These are phyloP conservation scores for Podarcis muralis DNA, from an alignment of 2,113 vertebrate species.

Conservation along the genomic window DNA sequence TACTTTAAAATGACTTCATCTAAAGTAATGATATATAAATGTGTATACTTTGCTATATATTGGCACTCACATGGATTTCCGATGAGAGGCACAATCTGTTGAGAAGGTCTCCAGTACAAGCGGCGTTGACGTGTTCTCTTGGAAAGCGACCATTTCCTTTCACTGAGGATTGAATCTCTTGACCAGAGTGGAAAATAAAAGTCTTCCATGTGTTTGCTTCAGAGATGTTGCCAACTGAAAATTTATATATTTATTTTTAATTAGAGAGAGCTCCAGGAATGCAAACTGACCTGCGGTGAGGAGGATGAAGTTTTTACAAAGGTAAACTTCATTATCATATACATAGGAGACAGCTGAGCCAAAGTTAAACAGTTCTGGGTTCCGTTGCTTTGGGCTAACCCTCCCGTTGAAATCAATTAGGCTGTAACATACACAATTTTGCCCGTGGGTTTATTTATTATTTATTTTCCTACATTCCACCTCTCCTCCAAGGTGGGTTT, in stretches of 20 bases:
- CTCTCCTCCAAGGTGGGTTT: too few relatives aligned
- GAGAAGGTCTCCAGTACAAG: neutral
- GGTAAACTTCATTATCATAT: neutral
- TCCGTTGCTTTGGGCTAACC: neutral
- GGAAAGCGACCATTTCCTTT: neutral
- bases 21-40: neutral
- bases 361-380: neutral
- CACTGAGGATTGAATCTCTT: neutral
- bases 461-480: too few relatives aligned
- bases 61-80: neutral
- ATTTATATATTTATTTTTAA: neutral
- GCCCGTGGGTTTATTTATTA: neutral
- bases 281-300: neutral
- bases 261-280: neutral
- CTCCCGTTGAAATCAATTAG: neutral
- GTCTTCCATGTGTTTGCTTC: neutral
- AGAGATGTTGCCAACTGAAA: neutral
- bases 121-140: neutral
- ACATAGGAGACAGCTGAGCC: neutral
- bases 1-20: neutral
- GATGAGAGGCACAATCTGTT: neutral
- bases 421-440: neutral
- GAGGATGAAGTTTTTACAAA: slow-evolving; percentile 9
- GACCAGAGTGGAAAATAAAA: neutral
- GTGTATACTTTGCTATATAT: neutral